These are phyloP conservation scores for Hippocampus kuda DNA, from an alignment of 2,797 vertebrate species.

Conservation along the genomic window DNA sequence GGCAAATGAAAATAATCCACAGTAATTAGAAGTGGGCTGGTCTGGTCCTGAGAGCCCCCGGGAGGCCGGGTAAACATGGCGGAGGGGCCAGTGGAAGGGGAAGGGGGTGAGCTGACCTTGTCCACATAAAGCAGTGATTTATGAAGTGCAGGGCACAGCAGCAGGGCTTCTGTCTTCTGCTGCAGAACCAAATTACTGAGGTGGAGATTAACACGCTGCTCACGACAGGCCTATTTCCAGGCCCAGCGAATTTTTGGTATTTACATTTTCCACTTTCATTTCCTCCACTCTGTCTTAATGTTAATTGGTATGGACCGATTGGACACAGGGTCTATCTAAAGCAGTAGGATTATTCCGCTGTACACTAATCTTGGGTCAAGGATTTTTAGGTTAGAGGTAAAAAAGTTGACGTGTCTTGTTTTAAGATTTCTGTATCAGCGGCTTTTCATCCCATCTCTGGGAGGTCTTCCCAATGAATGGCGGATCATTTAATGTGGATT, in stretches of 20 bases:
- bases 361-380: slow-evolving; percentile 19
- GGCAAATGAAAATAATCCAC: slow-evolving; percentile 99
- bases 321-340: slow-evolving; percentile 30
- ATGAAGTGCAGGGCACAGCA: slow-evolving; percentile 98
- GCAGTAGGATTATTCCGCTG: slow-evolving; percentile 15
- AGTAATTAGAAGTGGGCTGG: slow-evolving; percentile 98
- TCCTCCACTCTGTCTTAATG: slow-evolving; percentile 71
- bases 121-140: slow-evolving; percentile 99
- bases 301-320: slow-evolving; percentile 51
- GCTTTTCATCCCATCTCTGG: slow-evolving; percentile 70
- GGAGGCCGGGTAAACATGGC: slow-evolving; percentile 92
- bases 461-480: slow-evolving; percentile 79
- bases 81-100: slow-evolving; percentile 73
- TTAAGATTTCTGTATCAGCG: slow-evolving; percentile 27
- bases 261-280: slow-evolving; percentile 91
- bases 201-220: slow-evolving; percentile 97
- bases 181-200: slow-evolving; percentile 97
- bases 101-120: slow-evolving; percentile 92
- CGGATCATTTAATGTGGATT: slow-evolving; percentile 82
- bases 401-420: not conserved
- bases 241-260: slow-evolving; percentile 83
- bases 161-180: slow-evolving; percentile 99
- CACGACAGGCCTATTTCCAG: slow-evolving; percentile 89
- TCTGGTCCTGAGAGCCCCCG: slow-evolving; percentile 88
- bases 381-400: slow-evolving; percentile 5